Evolutionary conservation across 2,888 invertebrate species (phyloP).

Genomic region (Sepiola atlantica): DNA sequence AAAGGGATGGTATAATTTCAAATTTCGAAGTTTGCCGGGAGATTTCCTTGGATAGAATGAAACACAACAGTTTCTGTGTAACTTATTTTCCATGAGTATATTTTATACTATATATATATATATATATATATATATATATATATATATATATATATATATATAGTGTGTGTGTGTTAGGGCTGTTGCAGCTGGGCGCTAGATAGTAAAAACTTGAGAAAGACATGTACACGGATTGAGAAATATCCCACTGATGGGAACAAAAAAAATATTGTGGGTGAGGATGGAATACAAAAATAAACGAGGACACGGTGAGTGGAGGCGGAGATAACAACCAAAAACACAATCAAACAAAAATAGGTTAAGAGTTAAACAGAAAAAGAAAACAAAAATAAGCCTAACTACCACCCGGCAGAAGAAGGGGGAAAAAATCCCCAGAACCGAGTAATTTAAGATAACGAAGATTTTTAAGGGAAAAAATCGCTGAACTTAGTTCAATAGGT

Average conservation of each 20-base stretch:
- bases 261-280: background rate
- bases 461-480: background rate
- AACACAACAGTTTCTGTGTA: too few relatives aligned
- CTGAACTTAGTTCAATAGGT: background rate
- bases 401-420: too few relatives aligned
- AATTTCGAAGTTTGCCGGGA: too few relatives aligned
- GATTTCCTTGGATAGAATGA: too few relatives aligned
- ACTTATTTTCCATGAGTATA: too few relatives aligned
- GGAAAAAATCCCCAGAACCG: background rate
- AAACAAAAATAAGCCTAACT: background rate
- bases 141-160: too few relatives aligned
- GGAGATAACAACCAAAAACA: background rate
- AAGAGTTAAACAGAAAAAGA: background rate
- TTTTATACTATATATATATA: too few relatives aligned
- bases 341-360: background rate
- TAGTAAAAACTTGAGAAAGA: background rate
- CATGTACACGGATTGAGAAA: background rate
- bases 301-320: background rate
- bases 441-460: background rate
- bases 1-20: too few relatives aligned
- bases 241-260: slow-evolving; percentile 32
- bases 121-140: too few relatives aligned
- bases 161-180: too few relatives aligned
- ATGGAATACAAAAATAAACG: background rate
- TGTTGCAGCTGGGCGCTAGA: background rate